Evolutionary conservation across 2,797 vertebrate species (phyloP).

Genomic region (Phoxinus dragarum): DNA sequence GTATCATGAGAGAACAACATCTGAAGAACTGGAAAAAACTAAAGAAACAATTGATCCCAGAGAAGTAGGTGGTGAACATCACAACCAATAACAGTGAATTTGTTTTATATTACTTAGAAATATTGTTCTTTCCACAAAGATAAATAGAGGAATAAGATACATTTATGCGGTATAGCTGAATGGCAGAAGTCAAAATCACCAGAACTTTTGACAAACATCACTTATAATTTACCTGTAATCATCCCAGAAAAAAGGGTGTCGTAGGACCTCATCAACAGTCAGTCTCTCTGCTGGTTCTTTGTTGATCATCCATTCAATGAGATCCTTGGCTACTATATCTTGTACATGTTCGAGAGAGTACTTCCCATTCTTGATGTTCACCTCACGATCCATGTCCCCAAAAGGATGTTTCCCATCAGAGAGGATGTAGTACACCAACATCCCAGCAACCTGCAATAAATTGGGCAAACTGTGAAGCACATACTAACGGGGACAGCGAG

Average conservation of each 20-base stretch:
- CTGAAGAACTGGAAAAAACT: neutral
- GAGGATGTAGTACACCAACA: constrained; percentile 54
- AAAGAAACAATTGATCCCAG: neutral
- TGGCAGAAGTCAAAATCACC: neutral
- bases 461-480: neutral
- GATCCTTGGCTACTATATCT: constrained; percentile 46
- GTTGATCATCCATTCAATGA: constrained; percentile 45
- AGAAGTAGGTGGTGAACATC: neutral
- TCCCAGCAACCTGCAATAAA: constrained; percentile 43
- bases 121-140: no score
- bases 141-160: no score
- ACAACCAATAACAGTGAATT: neutral
- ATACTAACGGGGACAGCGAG: neutral
- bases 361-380: constrained; percentile 13
- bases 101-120: no score
- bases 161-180: neutral
- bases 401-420: constrained; percentile 46
- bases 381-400: neutral
- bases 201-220: neutral
- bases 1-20: neutral
- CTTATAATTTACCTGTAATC: neutral
- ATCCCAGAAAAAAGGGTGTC: constrained; percentile 52
- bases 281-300: neutral
- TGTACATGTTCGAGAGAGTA: neutral
- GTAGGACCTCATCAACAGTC: neutral